A percentile compares a stretch with the other conserved stretches of the same genome.
phyloP scores from a whole-genome alignment of 1,140 invertebrate genomes.

The Luehdorfia chinensis region DNA sequence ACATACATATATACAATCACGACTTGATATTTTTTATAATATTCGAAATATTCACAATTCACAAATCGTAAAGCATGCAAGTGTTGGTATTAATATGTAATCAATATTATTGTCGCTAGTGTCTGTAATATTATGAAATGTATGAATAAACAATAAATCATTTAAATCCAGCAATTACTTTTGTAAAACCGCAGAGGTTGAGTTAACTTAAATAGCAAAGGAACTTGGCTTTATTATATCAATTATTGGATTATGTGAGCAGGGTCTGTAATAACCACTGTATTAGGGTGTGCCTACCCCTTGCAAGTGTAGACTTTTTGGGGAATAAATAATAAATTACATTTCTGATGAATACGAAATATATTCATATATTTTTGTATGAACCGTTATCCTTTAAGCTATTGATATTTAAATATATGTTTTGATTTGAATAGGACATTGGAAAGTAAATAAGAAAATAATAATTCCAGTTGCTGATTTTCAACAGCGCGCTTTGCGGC shows the following conservation, averaged over 20 bases:
- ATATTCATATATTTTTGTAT: too few relatives aligned
- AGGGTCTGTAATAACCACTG: constrained; percentile 12
- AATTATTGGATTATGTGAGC: constrained; percentile 55
- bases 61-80: too few relatives aligned
- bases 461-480: too few relatives aligned
- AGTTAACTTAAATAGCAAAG: constrained; percentile 36
- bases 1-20: too few relatives aligned
- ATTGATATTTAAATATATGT: background rate
- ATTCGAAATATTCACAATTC: too few relatives aligned
- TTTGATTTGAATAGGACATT: constrained; percentile 4
- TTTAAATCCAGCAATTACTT: constrained; percentile 59
- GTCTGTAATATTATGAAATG: too few relatives aligned
- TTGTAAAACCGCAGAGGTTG: constrained; percentile 48
- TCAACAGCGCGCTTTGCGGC: too few relatives aligned
- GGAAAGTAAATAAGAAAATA: too few relatives aligned
- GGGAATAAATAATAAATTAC: constrained; percentile 8
- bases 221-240: constrained; percentile 49
- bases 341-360: background rate
- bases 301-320: constrained; percentile 1
- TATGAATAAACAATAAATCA: constrained; percentile 49
- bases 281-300: constrained; percentile 44
- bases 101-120: too few relatives aligned
- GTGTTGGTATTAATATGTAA: too few relatives aligned
- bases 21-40: too few relatives aligned
- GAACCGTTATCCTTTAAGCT: too few relatives aligned